Evolutionary conservation across 1,140 invertebrate species (phyloP).

Genomic region (Pomacea maculata): DNA sequence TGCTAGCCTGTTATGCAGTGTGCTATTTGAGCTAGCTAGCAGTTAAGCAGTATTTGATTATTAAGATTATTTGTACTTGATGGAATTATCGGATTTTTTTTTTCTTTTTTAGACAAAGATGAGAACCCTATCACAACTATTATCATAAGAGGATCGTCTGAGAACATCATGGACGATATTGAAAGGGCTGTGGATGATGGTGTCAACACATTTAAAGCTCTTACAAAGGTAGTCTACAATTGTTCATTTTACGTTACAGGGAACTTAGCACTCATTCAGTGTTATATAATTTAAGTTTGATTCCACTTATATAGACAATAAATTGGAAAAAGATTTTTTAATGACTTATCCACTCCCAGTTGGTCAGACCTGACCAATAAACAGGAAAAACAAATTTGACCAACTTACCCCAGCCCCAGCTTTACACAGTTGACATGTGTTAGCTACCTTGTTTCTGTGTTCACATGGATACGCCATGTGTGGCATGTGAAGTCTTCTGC

Average conservation of each 20-base stretch:
- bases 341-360: neutral
- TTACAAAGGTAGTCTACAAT: slow-evolving; percentile 70
- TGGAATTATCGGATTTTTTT: neutral
- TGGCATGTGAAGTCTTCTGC: too few relatives aligned
- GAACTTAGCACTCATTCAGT: too few relatives aligned
- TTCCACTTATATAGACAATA: neutral
- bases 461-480: too few relatives aligned
- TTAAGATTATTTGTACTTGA: too few relatives aligned
- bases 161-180: slow-evolving; percentile 99
- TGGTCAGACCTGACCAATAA: neutral
- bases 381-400: neutral
- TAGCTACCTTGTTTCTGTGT: too few relatives aligned
- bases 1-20: too few relatives aligned
- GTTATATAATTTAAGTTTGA: too few relatives aligned
- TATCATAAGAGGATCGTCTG: slow-evolving; percentile 94
- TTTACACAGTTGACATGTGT: too few relatives aligned
- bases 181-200: slow-evolving; percentile 98
- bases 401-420: too few relatives aligned
- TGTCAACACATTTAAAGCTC: slow-evolving; percentile 96
- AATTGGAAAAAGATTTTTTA: neutral
- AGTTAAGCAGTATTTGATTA: too few relatives aligned
- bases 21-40: too few relatives aligned
- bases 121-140: slow-evolving; percentile 92
- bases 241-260: neutral
- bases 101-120: slow-evolving; percentile 61